Percentiles rank a stretch among this genome's conserved stretches.
These are phyloP conservation scores for Leptestheria dahalacensis DNA, from an alignment of 1,140 invertebrate genomes.

Conservation along the genomic window DNA sequence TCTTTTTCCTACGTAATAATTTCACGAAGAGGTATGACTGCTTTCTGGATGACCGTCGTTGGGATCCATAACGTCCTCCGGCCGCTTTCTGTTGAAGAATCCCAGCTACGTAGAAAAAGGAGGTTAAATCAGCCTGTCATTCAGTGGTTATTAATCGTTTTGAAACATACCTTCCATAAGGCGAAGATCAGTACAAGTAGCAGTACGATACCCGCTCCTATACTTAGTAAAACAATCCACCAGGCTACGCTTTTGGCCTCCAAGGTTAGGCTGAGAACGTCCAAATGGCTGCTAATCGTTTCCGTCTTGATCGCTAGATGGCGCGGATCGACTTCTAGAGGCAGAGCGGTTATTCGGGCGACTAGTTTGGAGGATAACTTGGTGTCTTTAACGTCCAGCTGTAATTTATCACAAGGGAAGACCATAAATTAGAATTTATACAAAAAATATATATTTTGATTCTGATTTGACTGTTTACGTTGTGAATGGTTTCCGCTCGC, in stretches of 20 bases:
- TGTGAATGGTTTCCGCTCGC: constrained; percentile 59
- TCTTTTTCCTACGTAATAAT: no score
- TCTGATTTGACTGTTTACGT: constrained; percentile 33
- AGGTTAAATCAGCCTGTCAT: neutral
- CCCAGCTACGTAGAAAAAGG: constrained; percentile 51
- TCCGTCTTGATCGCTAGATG: constrained; percentile 37
- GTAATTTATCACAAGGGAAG: constrained; percentile 15
- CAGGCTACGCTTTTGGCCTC: constrained; percentile 57
- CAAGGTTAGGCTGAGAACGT: constrained; percentile 40
- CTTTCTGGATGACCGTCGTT: constrained; percentile 35
- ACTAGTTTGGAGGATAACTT: constrained; percentile 56
- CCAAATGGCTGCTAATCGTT: constrained; percentile 48
- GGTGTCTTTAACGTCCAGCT: constrained; percentile 37
- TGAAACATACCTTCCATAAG: constrained; percentile 59
- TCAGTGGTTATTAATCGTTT: neutral
- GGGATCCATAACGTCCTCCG: no score
- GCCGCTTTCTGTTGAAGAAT: constrained; percentile 82
- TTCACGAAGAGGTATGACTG: no score
- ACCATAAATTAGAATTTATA: neutral
- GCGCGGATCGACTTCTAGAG: constrained; percentile 49
- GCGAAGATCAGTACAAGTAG: constrained; percentile 62
- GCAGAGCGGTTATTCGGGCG: constrained; percentile 51
- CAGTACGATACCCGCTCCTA: constrained; percentile 62
- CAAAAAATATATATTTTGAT: neutral
- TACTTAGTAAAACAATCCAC: constrained; percentile 77